These are phyloP conservation scores for Serinus canaria DNA, from an alignment of 2,113 vertebrate genomes.

Conservation along the genomic window DNA sequence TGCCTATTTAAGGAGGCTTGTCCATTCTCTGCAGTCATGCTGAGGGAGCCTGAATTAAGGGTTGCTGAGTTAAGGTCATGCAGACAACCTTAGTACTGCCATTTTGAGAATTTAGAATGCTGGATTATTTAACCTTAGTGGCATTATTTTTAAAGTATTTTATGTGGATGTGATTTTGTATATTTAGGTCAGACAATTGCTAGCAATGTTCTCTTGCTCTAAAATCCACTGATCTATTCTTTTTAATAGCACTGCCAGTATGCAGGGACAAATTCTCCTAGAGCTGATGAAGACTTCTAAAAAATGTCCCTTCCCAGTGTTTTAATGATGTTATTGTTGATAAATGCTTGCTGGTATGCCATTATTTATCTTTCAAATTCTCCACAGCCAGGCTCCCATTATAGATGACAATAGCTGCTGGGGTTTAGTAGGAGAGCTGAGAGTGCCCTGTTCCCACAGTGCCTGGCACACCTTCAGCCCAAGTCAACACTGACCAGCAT, in stretches of 20 bases:
- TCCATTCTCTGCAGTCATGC: neutral
- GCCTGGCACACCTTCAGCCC: neutral
- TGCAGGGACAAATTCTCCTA: neutral
- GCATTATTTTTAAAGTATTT: constrained; percentile 13
- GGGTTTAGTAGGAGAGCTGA: neutral
- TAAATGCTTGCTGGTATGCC: neutral
- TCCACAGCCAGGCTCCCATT: neutral
- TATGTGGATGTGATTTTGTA: constrained; percentile 28
- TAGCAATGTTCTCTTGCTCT: neutral
- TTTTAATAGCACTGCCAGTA: neutral
- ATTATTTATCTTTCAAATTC: neutral
- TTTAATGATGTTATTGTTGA: neutral
- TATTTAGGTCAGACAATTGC: constrained; percentile 30
- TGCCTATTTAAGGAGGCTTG: neutral
- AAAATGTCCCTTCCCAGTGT: neutral
- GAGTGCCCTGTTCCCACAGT: neutral
- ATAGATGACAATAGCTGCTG: neutral
- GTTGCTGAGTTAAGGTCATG: constrained; percentile 26
- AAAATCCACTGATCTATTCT: neutral
- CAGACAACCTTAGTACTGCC: neutral
- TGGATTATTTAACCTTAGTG: neutral
- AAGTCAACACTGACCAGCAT: neutral
- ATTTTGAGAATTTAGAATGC: constrained; percentile 16
- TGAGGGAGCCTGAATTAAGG: constrained; percentile 5
- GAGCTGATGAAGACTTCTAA: neutral